These are phyloP conservation scores for Endomychus coccineus DNA, from an alignment of 2,888 invertebrate species.

Conservation along the genomic window DNA sequence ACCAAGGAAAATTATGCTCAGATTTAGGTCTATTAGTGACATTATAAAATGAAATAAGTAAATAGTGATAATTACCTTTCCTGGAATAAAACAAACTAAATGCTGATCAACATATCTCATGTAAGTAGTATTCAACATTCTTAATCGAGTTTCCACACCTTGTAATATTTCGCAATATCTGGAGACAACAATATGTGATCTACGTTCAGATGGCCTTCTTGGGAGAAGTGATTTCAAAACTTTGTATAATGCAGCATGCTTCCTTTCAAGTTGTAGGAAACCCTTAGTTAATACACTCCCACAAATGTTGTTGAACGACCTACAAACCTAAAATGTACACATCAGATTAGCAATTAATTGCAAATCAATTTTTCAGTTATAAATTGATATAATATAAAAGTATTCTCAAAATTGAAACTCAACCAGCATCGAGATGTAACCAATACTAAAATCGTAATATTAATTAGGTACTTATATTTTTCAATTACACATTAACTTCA, in stretches of 20 bases:
- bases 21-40: no score
- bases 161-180: slow-evolving; percentile 86
- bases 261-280: slow-evolving; percentile 70
- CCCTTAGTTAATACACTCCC: slow-evolving; percentile 73
- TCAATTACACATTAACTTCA: no score
- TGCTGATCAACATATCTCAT: slow-evolving; percentile 78
- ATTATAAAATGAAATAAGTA: no score
- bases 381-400: no score
- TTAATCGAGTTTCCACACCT: slow-evolving; percentile 84
- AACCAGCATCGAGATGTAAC: no score
- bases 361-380: no score
- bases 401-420: no score
- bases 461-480: no score
- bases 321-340: slow-evolving; percentile 72
- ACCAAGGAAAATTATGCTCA: no score
- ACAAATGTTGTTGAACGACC: slow-evolving; percentile 66
- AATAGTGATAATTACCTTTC: slow-evolving; percentile 76
- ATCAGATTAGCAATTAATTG: no score
- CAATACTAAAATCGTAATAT: no score
- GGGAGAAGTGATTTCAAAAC: slow-evolving; percentile 76
- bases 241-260: slow-evolving; percentile 67
- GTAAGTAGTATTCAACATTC: slow-evolving; percentile 90
- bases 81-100: slow-evolving; percentile 87
- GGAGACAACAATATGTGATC: slow-evolving; percentile 74
- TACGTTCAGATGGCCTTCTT: slow-evolving; percentile 80